Conservation (phyloP, 2,888 invertebrate species). For the Hedya salicella region DNA sequence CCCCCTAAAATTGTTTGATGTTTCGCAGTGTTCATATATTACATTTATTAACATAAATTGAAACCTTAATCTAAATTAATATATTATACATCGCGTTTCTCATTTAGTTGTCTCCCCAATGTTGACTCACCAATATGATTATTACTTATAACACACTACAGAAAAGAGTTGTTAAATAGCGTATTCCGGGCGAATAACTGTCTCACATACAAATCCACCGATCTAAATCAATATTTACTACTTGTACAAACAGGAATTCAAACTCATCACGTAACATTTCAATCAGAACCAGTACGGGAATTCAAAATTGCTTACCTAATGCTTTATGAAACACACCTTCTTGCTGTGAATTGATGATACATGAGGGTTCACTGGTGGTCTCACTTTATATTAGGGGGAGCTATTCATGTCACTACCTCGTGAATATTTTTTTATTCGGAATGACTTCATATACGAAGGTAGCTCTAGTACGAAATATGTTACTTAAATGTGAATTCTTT, state of each 20-base stretch:
- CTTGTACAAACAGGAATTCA: neutral
- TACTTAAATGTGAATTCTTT: no score
- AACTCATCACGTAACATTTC: neutral
- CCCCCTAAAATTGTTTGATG: no score
- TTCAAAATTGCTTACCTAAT: constrained; percentile 7
- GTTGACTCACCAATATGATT: no score
- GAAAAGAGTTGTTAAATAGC: no score
- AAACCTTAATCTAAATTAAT: no score
- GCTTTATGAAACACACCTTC: neutral
- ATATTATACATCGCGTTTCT: no score
- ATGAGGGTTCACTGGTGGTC: constrained; percentile 2
- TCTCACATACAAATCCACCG: no score
- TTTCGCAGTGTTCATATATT: no score
- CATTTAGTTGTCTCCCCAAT: no score
- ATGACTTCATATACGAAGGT: neutral
- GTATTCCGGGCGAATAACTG: no score
- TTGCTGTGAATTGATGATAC: constrained; percentile 11
- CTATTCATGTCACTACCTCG: constrained; percentile 1
- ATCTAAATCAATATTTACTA: neutral
- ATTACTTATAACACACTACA: no score
- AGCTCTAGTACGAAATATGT: neutral
- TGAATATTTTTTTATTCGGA: constrained; percentile 5
- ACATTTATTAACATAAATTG: no score
- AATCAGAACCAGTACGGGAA: neutral
- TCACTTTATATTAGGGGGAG: neutral